Percentiles rank a stretch among this genome's conserved stretches.
Conservation (phyloP, 2,888 invertebrate genomes). For the Leucophenga montana region DNA sequence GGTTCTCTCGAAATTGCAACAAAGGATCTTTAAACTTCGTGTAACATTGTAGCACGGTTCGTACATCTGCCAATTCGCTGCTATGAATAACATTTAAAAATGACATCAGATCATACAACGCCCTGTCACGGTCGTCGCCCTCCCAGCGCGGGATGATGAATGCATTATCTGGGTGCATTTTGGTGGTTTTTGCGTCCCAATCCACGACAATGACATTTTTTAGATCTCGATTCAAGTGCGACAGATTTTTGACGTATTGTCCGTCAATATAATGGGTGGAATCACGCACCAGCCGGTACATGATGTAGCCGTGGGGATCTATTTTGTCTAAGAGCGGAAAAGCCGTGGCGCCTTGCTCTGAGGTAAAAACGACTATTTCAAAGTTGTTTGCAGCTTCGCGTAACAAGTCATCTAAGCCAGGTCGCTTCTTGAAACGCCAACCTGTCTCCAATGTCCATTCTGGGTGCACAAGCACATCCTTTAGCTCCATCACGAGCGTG, state of each 20-base stretch:
- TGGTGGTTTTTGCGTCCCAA: slow-evolving; percentile 90
- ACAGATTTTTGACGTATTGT: slow-evolving; percentile 93
- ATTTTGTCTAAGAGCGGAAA: slow-evolving; percentile 94
- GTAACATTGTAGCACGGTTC: slow-evolving; percentile 94
- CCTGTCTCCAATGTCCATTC: slow-evolving; percentile 99
- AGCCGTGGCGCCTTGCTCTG: slow-evolving; percentile 95
- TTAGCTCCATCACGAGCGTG: slow-evolving; percentile 95
- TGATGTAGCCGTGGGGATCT: slow-evolving; percentile 91
- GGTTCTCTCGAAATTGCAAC: slow-evolving; percentile 92
- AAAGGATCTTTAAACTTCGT: slow-evolving; percentile 94
- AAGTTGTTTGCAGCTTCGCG: slow-evolving; percentile 91
- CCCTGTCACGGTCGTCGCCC: slow-evolving; percentile 93
- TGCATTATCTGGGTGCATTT: slow-evolving; percentile 91
- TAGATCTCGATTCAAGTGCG: slow-evolving; percentile 87
- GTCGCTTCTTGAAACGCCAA: slow-evolving; percentile 98
- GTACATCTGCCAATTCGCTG: slow-evolving; percentile 92
- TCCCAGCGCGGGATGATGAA: slow-evolving; percentile 91
- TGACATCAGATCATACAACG: slow-evolving; percentile 90
- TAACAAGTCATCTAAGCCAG: slow-evolving; percentile 94
- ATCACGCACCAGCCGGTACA: slow-evolving; percentile 94
- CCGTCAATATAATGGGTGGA: slow-evolving; percentile 96
- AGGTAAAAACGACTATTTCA: slow-evolving; percentile 97
- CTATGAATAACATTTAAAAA: slow-evolving; percentile 92
- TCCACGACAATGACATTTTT: slow-evolving; percentile 94
- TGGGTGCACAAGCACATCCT: slow-evolving; percentile 95